Evolutionary conservation across 2,888 invertebrate genomes (phyloP).

Genomic region (Nomada flava): DNA sequence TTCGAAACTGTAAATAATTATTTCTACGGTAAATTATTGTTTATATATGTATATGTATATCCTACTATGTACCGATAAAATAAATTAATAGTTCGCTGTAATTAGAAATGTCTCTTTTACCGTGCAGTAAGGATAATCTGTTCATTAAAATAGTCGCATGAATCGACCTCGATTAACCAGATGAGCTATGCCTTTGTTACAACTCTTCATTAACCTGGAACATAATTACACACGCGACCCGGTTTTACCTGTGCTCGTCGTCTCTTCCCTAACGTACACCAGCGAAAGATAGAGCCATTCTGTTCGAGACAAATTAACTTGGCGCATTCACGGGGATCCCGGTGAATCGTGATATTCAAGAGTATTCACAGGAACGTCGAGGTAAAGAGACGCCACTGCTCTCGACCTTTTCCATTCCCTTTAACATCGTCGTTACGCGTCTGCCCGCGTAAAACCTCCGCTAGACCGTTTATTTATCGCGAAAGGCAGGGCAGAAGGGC

Average conservation of each 20-base stretch:
- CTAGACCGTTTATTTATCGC: slow-evolving; percentile 32
- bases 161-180: not conserved
- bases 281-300: not conserved
- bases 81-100: too few relatives aligned
- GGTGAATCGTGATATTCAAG: slow-evolving; percentile 7
- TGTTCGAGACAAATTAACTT: slow-evolving; percentile 26
- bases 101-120: not conserved
- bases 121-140: not conserved
- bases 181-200: not conserved
- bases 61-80: too few relatives aligned
- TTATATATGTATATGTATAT: too few relatives aligned
- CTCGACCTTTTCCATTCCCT: slow-evolving; percentile 28
- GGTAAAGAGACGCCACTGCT: slow-evolving; percentile 9
- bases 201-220: slow-evolving; percentile 8
- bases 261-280: not conserved
- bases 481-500: not conserved
- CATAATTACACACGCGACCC: slow-evolving; percentile 20
- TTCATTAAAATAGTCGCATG: not conserved
- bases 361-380: not conserved
- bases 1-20: too few relatives aligned
- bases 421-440: slow-evolving; percentile 29
- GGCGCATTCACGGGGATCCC: not conserved
- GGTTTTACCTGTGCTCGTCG: not conserved
- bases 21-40: too few relatives aligned
- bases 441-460: slow-evolving; percentile 4